These are phyloP conservation scores for Ectropis crepuscularia DNA, from an alignment of 2,888 invertebrate species.

Conservation along the genomic window DNA sequence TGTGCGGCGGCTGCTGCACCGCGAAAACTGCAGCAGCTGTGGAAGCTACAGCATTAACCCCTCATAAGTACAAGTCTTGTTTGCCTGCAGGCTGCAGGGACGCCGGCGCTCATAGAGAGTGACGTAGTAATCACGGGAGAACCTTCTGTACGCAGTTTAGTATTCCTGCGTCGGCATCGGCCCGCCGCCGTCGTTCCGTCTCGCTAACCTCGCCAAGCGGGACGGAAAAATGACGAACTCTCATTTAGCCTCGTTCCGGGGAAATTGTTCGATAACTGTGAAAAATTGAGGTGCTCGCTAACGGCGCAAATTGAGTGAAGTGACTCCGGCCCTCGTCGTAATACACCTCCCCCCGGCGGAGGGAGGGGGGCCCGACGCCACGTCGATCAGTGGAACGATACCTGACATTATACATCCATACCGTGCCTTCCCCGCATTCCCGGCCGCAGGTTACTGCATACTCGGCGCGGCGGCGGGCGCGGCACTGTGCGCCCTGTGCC, in stretches of 20 bases:
- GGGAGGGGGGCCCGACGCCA: conserved; percentile 28
- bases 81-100: conserved; percentile 48
- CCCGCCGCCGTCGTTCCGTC: background rate
- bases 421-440: conserved; percentile 37
- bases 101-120: conserved; percentile 26
- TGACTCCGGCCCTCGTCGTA: conserved; percentile 44
- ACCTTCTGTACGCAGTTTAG: background rate
- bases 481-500: conserved; percentile 46
- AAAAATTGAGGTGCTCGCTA: conserved; percentile 73
- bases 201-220: conserved; percentile 27
- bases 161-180: background rate
- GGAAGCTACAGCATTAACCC: conserved; percentile 46
- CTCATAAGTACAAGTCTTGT: conserved; percentile 55
- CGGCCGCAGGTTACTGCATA: conserved; percentile 39
- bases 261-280: conserved; percentile 76
- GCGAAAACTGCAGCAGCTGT: conserved; percentile 11
- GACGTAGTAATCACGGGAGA: conserved; percentile 17
- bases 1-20: background rate
- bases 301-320: conserved; percentile 79
- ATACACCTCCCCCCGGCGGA: conserved; percentile 15
- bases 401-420: conserved; percentile 45
- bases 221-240: conserved; percentile 57
- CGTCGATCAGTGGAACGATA: conserved; percentile 46
- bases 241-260: conserved; percentile 66
- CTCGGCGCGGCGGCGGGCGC: conserved; percentile 12